These are phyloP conservation scores for Pimpla rufipes DNA, from an alignment of 2,888 invertebrate genomes.

Conservation along the genomic window DNA sequence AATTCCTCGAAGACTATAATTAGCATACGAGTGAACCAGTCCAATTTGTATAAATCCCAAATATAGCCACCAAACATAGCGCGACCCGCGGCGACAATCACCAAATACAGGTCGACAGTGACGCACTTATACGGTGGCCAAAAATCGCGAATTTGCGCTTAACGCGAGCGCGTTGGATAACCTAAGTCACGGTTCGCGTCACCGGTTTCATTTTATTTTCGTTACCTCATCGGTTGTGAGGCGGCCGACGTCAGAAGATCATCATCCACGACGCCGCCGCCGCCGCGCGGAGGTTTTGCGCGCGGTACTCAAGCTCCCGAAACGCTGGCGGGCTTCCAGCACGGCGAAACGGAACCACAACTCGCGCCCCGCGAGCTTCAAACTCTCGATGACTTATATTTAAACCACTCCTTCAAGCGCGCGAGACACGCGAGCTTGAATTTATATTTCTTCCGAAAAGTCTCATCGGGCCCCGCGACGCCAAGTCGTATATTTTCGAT, in stretches of 20 bases:
- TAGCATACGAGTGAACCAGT: too few species aligned
- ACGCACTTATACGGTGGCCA: slow-evolving; percentile 10
- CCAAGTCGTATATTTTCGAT: background rate
- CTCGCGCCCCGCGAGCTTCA: slow-evolving; percentile 74
- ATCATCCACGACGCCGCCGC: slow-evolving; percentile 69
- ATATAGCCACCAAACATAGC: background rate
- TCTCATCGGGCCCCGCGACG: slow-evolving; percentile 7
- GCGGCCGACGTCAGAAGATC: slow-evolving; percentile 76
- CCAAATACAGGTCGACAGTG: slow-evolving; percentile 41
- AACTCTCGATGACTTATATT: slow-evolving; percentile 82
- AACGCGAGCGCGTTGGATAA: slow-evolving; percentile 53
- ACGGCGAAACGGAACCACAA: slow-evolving; percentile 73
- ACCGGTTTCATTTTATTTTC: slow-evolving; percentile 77
- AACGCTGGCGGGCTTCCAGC: slow-evolving; percentile 66
- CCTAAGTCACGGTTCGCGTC: slow-evolving; percentile 60
- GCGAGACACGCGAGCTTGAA: slow-evolving; percentile 33
- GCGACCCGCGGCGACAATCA: slow-evolving; percentile 1
- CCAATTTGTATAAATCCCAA: background rate
- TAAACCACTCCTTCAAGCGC: slow-evolving; percentile 63
- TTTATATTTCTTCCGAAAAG: slow-evolving; percentile 35
- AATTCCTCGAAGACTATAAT: too few species aligned
- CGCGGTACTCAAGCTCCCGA: slow-evolving; percentile 69
- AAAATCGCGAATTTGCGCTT: background rate
- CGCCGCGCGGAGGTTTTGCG: slow-evolving; percentile 66
- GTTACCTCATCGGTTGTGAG: slow-evolving; percentile 80